A percentile compares a stretch with the other conserved stretches of the same genome.
phyloP scores from a whole-genome alignment of 2,888 invertebrate species.

The Agrotis exclamationis region DNA sequence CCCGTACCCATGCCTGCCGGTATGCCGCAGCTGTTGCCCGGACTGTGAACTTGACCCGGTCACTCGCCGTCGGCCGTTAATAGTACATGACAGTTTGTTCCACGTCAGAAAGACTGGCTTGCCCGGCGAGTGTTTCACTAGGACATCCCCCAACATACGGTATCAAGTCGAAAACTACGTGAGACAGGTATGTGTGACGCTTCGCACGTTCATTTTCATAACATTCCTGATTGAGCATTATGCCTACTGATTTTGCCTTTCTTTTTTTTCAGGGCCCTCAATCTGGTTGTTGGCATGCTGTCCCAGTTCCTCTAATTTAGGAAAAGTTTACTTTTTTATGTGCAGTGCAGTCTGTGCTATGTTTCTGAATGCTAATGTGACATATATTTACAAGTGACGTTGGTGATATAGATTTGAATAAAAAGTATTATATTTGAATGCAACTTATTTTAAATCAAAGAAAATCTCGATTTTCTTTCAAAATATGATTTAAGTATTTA shows the following conservation, averaged over 20 bases:
- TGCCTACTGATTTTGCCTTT: not conserved
- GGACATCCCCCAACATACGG: slow-evolving; percentile 78
- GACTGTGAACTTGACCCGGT: slow-evolving; percentile 89
- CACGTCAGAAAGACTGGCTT: slow-evolving; percentile 78
- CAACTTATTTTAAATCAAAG: not conserved
- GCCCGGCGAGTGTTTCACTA: slow-evolving; percentile 76
- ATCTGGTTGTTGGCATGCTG: slow-evolving; percentile 73
- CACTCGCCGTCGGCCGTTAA: slow-evolving; percentile 90
- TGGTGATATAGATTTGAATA: slow-evolving; percentile 48
- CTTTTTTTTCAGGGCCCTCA: slow-evolving; percentile 76
- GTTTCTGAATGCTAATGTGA: slow-evolving; percentile 29
- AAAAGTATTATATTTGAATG: slow-evolving; percentile 15
- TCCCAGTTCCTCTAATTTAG: slow-evolving; percentile 78
- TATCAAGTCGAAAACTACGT: slow-evolving; percentile 81
- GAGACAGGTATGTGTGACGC: slow-evolving; percentile 73
- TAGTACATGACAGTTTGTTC: slow-evolving; percentile 90
- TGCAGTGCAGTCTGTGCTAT: slow-evolving; percentile 34
- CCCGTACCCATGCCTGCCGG: slow-evolving; percentile 87
- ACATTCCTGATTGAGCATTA: no score
- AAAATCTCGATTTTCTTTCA: no score
- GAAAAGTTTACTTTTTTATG: slow-evolving; percentile 11
- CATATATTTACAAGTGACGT: slow-evolving; percentile 39
- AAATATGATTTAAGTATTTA: no score
- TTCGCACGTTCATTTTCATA: not conserved
- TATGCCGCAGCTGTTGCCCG: slow-evolving; percentile 86